Base-by-base conservation (phyloP, 2,888 invertebrate genomes). In the Campaea margaritaria region DNA sequence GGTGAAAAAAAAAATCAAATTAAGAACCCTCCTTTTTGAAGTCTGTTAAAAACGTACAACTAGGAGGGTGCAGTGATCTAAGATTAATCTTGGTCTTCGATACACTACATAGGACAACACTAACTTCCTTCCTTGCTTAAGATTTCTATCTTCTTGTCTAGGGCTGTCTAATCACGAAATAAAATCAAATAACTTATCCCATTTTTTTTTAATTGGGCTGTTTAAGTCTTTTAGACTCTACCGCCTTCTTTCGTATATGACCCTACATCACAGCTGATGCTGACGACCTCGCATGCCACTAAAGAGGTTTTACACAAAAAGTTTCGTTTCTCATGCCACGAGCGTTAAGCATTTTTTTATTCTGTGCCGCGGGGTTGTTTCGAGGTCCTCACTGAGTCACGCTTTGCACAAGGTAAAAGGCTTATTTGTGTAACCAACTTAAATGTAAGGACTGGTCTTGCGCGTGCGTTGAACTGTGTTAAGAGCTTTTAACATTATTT, bases 281-380 rank as follows among this genome's bases (percentile, higher is more conserved):
- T 59, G 50, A 51, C 47, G 64, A 65, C 68, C 68, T 50, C 62
- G 65, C 58, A 59, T 54, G 50, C 58, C 55, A 39, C 62, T 56
- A 65, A 65, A 63, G 59, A 62, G 63, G 59, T 60, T 66, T 62
- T 54, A 58, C 31, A 65, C 66, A 69, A 69, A 69, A 66, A 63
- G 52, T 62, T 51, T 36, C 36, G 38, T 10, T 50, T 63, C 62
- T 64, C 64, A 62, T 62, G 67, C 59, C 31, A 31, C 31, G 31
- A 10, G 31, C 10, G 31, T 31, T 31, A 9, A 31, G n/a, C 21
- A 21, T 21, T 31, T 31, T 9, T 10, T 31, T 28, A 63, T 66
- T 58, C 48, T 31, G 31, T 31, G 50, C 50, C 61, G 61, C 53
- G 46, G 59, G 45, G 51, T 52, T 34, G 48, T 49, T 48, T 50